A percentile compares a stretch with the other conserved stretches of the same genome.
phyloP scores from a whole-genome alignment of 2,888 invertebrate genomes.

The Smittia sp. region DNA sequence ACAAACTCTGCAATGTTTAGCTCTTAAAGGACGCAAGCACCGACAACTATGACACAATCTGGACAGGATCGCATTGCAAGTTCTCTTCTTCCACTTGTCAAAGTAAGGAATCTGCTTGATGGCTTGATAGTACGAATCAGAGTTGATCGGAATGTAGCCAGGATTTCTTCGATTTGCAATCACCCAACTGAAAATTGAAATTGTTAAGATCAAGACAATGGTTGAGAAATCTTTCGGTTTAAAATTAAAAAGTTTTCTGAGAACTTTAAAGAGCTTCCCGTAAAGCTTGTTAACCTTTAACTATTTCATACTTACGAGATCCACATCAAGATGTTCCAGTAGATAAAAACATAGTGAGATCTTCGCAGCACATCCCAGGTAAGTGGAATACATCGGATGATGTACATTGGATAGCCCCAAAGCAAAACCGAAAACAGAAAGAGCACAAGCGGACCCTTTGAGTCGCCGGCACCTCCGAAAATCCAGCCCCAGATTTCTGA shows the following conservation, averaged over 20 bases:
- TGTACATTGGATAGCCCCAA: conserved; percentile 94
- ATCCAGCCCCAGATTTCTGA: conserved; percentile 85
- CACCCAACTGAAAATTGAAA: conserved; percentile 58
- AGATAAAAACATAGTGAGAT: conserved; percentile 86
- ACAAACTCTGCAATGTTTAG: conserved; percentile 90
- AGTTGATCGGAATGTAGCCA: conserved; percentile 83
- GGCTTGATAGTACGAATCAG: conserved; percentile 84
- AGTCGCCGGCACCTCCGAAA: conserved; percentile 88
- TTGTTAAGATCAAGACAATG: too few relatives aligned
- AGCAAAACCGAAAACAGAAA: conserved; percentile 81
- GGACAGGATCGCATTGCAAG: conserved; percentile 67
- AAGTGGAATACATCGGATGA: conserved; percentile 82
- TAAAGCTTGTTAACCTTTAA: too few relatives aligned
- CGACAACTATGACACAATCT: conserved; percentile 88
- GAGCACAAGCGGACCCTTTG: conserved; percentile 81
- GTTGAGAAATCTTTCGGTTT: too few relatives aligned
- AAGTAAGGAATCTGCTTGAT: conserved; percentile 91
- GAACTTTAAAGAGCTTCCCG: too few relatives aligned
- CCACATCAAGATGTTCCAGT: conserved; percentile 92
- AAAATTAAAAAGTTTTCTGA: too few relatives aligned
- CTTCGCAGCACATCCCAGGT: conserved; percentile 86
- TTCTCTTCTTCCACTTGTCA: conserved; percentile 85
- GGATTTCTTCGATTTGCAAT: conserved; percentile 87
- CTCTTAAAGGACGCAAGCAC: conserved; percentile 79
- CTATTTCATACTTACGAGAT: conserved; percentile 59